These are phyloP conservation scores for Xanthia togata DNA, from an alignment of 2,888 invertebrate species.

Conservation along the genomic window DNA sequence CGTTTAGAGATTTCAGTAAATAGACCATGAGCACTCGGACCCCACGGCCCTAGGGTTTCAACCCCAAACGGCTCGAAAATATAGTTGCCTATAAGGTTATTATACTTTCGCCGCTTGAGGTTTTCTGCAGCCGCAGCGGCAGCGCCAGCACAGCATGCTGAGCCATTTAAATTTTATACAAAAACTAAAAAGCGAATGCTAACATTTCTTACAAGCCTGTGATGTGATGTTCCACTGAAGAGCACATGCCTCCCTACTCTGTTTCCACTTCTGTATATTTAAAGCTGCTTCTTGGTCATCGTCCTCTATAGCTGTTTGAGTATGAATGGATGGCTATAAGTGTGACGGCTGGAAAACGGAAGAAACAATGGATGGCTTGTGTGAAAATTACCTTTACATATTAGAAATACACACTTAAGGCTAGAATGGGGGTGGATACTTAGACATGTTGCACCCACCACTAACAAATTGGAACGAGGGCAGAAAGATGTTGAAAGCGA, in stretches of 20 bases:
- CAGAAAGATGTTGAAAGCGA: background rate
- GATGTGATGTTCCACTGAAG: background rate
- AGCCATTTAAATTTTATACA: slow-evolving; percentile 9
- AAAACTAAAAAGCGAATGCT: background rate
- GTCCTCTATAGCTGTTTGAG: background rate
- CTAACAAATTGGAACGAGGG: background rate
- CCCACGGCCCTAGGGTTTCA: no score
- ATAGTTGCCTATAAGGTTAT: no score
- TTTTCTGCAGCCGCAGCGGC: no score
- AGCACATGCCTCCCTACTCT: background rate
- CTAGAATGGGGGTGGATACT: background rate
- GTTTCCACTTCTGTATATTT: background rate
- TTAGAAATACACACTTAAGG: no score
- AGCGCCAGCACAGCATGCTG: no score
- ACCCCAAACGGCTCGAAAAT: no score
- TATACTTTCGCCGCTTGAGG: no score
- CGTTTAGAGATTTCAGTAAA: no score
- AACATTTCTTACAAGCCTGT: background rate
- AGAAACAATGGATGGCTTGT: background rate
- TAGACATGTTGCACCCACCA: background rate
- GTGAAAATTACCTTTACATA: background rate
- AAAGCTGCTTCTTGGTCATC: background rate
- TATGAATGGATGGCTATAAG: background rate
- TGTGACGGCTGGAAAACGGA: background rate
- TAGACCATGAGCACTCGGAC: no score